Conservation (phyloP, 2,797 vertebrate species). For the Meda fulgida region DNA sequence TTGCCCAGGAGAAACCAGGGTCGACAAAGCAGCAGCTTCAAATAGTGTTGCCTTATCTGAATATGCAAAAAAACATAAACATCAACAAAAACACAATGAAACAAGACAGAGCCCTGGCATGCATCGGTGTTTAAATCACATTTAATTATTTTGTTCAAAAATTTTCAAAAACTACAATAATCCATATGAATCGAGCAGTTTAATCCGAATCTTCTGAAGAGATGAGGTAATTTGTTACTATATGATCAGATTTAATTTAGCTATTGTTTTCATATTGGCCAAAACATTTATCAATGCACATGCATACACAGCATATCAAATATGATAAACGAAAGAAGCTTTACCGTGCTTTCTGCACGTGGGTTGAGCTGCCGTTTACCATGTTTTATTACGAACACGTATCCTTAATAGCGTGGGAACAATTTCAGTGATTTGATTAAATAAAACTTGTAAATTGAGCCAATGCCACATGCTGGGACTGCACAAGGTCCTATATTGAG, state of each 20-base stretch:
- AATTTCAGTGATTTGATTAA: neutral
- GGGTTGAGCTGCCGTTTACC: neutral
- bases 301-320: no score
- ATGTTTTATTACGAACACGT: neutral
- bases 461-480: neutral
- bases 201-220: neutral
- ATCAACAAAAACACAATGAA: no score
- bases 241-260: neutral
- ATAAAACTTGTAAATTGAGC: neutral
- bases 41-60: no score
- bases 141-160: no score
- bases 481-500: neutral
- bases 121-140: no score
- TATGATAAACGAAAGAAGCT: no score
- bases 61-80: no score
- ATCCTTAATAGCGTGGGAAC: neutral
- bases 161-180: neutral
- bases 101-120: no score
- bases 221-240: neutral
- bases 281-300: no score
- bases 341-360: no score
- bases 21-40: no score
- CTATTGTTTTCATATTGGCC: neutral
- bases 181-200: neutral
- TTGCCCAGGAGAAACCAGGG: no score